A percentile compares a stretch with the other conserved stretches of the same genome.
phyloP scores from a whole-genome alignment of 2,113 vertebrate genomes.

The Hippocampus abdominalis region DNA sequence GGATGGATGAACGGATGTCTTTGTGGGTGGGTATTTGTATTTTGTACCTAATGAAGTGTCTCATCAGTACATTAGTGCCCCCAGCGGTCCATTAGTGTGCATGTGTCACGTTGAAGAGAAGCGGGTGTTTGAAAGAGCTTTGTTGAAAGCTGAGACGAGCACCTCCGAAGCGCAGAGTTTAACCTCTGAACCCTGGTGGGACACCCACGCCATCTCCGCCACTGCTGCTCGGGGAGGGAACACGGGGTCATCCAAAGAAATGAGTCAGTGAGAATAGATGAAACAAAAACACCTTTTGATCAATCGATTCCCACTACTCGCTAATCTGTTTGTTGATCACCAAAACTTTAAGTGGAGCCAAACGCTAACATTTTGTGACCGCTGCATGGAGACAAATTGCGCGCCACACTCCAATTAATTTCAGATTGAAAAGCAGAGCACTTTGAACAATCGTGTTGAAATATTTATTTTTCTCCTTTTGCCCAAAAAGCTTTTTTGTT shows the following conservation, averaged over 20 bases:
- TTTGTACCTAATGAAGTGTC: slow-evolving; percentile 1
- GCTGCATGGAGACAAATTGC: background rate
- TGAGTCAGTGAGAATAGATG: background rate
- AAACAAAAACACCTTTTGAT: background rate
- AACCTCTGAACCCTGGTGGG: background rate
- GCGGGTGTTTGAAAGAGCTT: background rate
- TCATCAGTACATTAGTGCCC: background rate
- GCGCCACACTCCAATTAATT: background rate
- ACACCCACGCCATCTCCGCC: background rate
- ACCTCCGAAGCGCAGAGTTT: background rate
- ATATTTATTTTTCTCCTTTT: slow-evolving; percentile 8
- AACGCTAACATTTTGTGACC: background rate
- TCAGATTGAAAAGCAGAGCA: background rate
- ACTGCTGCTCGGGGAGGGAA: background rate
- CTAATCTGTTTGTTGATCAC: background rate
- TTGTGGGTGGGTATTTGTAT: background rate
- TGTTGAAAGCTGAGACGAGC: background rate
- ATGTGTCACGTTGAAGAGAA: background rate
- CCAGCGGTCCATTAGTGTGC: background rate
- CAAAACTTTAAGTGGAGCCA: background rate
- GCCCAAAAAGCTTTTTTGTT: slow-evolving; percentile 6
- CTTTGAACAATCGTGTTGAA: slow-evolving; percentile 2
- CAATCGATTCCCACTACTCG: background rate
- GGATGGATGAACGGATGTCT: too few relatives aligned
- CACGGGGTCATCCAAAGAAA: background rate